Base-by-base conservation (phyloP, 2,113 vertebrate genomes). In the Paramormyrops kingsleyae region DNA sequence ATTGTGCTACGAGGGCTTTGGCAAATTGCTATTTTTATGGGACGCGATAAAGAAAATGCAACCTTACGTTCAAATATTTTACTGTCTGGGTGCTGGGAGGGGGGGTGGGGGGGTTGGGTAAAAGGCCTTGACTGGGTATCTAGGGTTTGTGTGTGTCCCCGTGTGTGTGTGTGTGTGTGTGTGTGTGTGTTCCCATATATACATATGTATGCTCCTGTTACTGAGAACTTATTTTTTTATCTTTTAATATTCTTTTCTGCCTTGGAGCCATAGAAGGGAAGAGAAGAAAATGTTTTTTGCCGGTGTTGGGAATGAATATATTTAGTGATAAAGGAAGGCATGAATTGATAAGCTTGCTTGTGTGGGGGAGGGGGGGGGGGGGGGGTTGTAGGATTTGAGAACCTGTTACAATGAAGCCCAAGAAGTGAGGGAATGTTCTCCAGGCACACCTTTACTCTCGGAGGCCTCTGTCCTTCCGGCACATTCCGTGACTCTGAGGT, bases 11-110 rank as follows among this genome's bases (percentile, higher is more conserved):
- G 96, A 97, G 97, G 96, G 96, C 97, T 96, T 95, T 95, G 95
- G 97, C 98, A 98, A 97, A 97, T 97, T 97, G 97, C 97, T 98
- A 96, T 98, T 98, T 98, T 97, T 97, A 97, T 97, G 97, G 97
- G 97, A 96, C 97, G 97, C 96, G 97, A 97, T 98, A 97, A 98
- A 98, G 97, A 96, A 97, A 98, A 97, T 96, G 97, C 96, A 96
- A 95, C 97, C 97, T 97, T 97, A 96, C 96, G 97, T 97, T 98
- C 97, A 95, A 95, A 96, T 97, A 96, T 97, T 97, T 97, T 97
- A 96, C 97, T 96, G 96, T 96, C 96, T 95, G 21, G 47, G 49
- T 52, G 47, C 27, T 19, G 80, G 80, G 80, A 21, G 80, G 42
- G 49, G 90, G 89, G 52, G n/a, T 27, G 50, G 90, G 89, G 47